Percentiles rank a stretch among this genome's conserved stretches.
Evolutionary conservation across 2,113 vertebrate genomes (phyloP).

Genomic region (Colinus virginianus): DNA sequence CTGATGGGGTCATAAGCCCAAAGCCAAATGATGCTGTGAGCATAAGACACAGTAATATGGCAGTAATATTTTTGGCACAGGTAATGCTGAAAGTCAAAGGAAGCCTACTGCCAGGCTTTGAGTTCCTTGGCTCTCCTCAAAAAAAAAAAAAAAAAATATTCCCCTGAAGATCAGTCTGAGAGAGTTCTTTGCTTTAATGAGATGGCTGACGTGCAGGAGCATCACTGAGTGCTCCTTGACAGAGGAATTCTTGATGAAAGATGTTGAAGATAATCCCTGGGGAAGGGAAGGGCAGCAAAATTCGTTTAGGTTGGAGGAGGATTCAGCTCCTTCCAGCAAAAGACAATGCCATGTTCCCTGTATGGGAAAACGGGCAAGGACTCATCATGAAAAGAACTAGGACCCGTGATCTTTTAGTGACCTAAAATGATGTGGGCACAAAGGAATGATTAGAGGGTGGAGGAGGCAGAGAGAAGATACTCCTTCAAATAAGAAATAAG

Average conservation of each 20-base stretch:
- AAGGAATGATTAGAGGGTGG: neutral
- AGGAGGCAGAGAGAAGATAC: neutral
- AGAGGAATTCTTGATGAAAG: neutral
- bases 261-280: neutral
- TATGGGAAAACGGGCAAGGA: neutral
- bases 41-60: neutral
- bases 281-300: neutral
- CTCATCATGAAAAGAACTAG: neutral
- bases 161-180: neutral
- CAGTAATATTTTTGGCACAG: neutral
- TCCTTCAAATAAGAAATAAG: conserved; percentile 22
- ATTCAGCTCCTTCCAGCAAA: neutral
- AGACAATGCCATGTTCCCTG: neutral
- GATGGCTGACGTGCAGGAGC: neutral
- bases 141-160: neutral
- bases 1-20: neutral
- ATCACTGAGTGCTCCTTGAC: neutral
- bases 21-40: neutral
- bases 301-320: neutral
- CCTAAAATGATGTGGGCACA: neutral
- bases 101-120: neutral
- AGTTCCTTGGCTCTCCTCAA: neutral
- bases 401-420: neutral
- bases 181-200: neutral
- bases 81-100: neutral